Evolutionary conservation across 1,140 invertebrate species (phyloP).

Genomic region (Hesperophylax magnus): DNA sequence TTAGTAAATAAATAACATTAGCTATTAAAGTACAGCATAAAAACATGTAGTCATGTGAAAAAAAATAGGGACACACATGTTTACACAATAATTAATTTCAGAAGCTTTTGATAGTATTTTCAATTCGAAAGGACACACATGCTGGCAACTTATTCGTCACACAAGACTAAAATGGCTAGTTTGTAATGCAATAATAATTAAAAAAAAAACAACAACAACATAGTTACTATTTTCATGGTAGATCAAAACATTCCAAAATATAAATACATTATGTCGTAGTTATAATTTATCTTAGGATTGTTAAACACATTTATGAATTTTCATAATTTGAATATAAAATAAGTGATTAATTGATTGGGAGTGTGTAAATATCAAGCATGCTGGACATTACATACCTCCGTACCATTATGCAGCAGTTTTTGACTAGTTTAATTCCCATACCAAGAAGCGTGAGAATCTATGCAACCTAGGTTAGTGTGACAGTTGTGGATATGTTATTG

Average conservation of each 20-base stretch:
- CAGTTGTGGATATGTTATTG: slow-evolving; percentile 22
- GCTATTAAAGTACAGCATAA: too few relatives aligned
- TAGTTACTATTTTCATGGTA: too few relatives aligned
- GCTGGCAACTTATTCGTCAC: too few relatives aligned
- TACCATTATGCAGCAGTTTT: slow-evolving; percentile 47
- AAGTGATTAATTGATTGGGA: too few relatives aligned
- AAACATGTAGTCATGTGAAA: too few relatives aligned
- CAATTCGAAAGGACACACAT: too few relatives aligned
- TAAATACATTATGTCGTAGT: background rate
- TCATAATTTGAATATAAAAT: too few relatives aligned
- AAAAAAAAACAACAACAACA: background rate
- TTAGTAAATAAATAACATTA: too few relatives aligned
- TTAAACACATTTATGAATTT: background rate
- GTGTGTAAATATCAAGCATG: too few relatives aligned
- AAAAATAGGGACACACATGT: too few relatives aligned
- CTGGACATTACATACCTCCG: slow-evolving; percentile 20
- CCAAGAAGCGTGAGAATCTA: background rate
- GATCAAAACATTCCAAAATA: background rate
- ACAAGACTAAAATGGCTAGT: background rate
- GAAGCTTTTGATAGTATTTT: too few relatives aligned
- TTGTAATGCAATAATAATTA: background rate
- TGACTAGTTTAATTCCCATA: slow-evolving; percentile 41
- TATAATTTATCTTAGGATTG: background rate
- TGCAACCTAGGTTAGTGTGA: background rate
- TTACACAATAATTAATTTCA: too few relatives aligned